phyloP scores from a whole-genome alignment of 2,888 invertebrate genomes.

The Caenorhabditis imperialis region DNA sequence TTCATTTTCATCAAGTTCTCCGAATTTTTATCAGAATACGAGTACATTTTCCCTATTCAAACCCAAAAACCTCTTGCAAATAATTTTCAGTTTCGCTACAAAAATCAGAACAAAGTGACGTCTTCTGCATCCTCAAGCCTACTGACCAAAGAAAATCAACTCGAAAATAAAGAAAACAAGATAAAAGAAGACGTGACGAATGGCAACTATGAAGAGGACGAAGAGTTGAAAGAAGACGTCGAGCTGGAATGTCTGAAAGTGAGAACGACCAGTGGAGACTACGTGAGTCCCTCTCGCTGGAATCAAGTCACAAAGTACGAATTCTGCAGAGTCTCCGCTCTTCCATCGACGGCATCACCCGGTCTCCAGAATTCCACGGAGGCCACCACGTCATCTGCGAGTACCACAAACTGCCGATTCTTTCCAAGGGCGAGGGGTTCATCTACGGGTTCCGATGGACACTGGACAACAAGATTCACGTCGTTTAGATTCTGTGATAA shows the following conservation, averaged over 20 bases:
- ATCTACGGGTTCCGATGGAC: constrained; percentile 54
- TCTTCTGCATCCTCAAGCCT: neutral
- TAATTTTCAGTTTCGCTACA: constrained; percentile 37
- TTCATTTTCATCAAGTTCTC: too few relatives aligned
- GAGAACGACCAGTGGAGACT: neutral
- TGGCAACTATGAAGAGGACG: neutral
- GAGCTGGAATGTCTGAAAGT: neutral
- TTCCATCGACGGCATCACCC: constrained; percentile 36
- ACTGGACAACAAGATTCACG: constrained; percentile 27
- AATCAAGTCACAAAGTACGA: too few relatives aligned
- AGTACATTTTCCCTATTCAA: too few relatives aligned
- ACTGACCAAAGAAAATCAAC: neutral
- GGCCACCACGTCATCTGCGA: constrained; percentile 39
- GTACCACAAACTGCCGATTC: constrained; percentile 42
- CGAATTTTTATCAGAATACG: too few relatives aligned
- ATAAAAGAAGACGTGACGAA: neutral
- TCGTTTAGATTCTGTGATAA: constrained; percentile 33
- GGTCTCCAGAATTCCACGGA: constrained; percentile 31
- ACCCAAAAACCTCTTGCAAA: neutral
- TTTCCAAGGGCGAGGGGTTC: constrained; percentile 43
- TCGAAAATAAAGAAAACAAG: neutral
- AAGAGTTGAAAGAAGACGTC: neutral
- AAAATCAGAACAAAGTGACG: constrained; percentile 17
- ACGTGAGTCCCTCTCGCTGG: too few relatives aligned
- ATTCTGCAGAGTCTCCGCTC: too few relatives aligned